Evolutionary conservation across 2,797 vertebrate genomes (phyloP), one percentile per base, ranked within the genome.

Genomic region (Chromis chromis): DNA sequence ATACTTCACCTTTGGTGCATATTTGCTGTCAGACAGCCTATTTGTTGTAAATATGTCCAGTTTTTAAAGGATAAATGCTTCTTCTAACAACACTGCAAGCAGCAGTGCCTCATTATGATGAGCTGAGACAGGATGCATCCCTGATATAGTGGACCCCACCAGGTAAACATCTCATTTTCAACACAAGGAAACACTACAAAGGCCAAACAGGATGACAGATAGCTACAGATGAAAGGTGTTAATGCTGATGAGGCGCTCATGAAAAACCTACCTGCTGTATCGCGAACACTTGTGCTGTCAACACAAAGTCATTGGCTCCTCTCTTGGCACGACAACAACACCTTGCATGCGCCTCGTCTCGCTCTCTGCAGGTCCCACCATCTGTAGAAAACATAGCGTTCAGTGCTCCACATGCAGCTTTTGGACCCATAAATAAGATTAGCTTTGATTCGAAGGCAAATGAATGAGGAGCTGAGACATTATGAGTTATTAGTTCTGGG

Each of bases 1-100:
- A 62, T 65, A 72, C 77, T 44, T 14, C 90, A 93, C 92, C 90
- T 91, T 82, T 90, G 89, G 66, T 91, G 86, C 87, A 92, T 91
- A 48, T 82, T 79, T 67, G 42, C 73, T 61, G 53, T 65, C 33
- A 76, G 57, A 75, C n/a, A 25, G 63, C 39, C 40, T 21, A n/a
- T 22, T 17, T 57, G 62, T 44, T 16, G 16, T 13, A 52, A 65
- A 65, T 64, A 46, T 31, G 6, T 63, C 17, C 54, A 67, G 52
- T 36, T 76, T 72, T 58, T 46, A 53, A 46, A 67, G 42, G 3
- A 48, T 13, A 13, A 54, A 78, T 33, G 17, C 39, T 57, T 77
- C 36, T 67, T 42, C 14, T 21, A 49, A 60, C 31, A 65, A 55
- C 17, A 58, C 42, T 33, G 14, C 36, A 49, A 25, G 25, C 63